Conservation (phyloP, 2,113 vertebrate genomes). For the Phyllopteryx taeniolatus region DNA sequence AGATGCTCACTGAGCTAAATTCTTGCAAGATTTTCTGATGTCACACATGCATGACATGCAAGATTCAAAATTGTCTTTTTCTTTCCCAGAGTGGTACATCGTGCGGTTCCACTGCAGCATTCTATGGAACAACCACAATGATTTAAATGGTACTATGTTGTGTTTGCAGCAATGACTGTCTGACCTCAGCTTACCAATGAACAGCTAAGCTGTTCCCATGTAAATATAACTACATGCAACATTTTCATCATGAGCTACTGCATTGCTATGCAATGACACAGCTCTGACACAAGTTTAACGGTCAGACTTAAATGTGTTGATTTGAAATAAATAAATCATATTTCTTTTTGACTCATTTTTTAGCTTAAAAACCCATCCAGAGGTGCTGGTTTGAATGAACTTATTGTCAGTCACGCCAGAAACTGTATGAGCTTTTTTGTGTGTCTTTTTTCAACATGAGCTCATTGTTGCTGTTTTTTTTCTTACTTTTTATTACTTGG, state of each 20-base stretch:
- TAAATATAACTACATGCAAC: background rate
- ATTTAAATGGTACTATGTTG: background rate
- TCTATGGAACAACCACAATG: background rate
- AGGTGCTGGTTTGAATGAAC: slow-evolving; percentile 14
- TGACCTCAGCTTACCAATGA: slow-evolving; percentile 3
- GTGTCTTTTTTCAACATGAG: slow-evolving; percentile 23
- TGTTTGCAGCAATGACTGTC: slow-evolving; percentile 6
- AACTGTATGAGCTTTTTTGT: slow-evolving; percentile 6
- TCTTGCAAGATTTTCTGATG: no score
- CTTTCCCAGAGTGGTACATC: no score
- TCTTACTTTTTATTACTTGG: slow-evolving; percentile 21
- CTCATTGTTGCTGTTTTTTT: slow-evolving; percentile 36
- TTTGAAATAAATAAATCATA: slow-evolving; percentile 33
- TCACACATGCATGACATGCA: no score
- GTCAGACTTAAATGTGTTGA: slow-evolving; percentile 31
- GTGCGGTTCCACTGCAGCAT: background rate
- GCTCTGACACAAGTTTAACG: slow-evolving; percentile 18
- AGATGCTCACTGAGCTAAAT: no score
- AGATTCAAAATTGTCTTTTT: no score
- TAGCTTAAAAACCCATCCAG: slow-evolving; percentile 23
- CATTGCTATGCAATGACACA: slow-evolving; percentile 33
- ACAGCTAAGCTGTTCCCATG: slow-evolving; percentile 11
- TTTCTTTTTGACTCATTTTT: slow-evolving; percentile 37
- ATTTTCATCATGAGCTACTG: slow-evolving; percentile 5
- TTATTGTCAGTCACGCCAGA: slow-evolving; percentile 2